Base-by-base conservation (phyloP, 2,113 vertebrate species). In the Regulus satrapa region DNA sequence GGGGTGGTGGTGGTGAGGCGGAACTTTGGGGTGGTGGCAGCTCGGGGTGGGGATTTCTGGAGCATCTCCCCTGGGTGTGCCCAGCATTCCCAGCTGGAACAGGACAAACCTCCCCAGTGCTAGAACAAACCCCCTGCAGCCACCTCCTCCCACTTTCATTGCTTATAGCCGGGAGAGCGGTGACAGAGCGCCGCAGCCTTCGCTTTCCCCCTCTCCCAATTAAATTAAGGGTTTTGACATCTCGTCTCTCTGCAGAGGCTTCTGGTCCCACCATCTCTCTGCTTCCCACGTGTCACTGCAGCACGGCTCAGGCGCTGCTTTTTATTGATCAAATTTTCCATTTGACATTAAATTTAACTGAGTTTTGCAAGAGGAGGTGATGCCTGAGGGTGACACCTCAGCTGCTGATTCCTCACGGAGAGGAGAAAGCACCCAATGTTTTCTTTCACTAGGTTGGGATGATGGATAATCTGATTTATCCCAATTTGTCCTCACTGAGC, bases 31-130 rank as follows among this genome's bases (percentile, higher is more conserved):
- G 46, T 24, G 46, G 21, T 48, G 46, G 5, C 23, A 20, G 20
- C 3, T 1, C 0, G 6, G 20, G 56, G 18, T 25, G 12, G 54
- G 0, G 1, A 2, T 18, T 28, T 8, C 73, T 14, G 46, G 17
- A 43, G 46, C 64, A 0, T 26, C 63, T 40, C 23, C 54, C 32
- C 52, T 49, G 8, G 1, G 26, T 4, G 1, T 38, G 55, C 34
- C 14, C 75, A 31, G 8, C 36, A 18, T 67, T 46, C 36, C 29
- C 48, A 6, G 4, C 63, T 24, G 19, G 17, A 64, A 4, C 8
- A 62, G 46, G 46, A 43, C 28, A 17, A 34, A 34, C 19, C 18
- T 0, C 29, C 12, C 4, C 10, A 20, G 38, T 2, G 43, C 38
- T 34, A 13, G n/a, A 14, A 28, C 18, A 49, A 49, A 62, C 10